Evolutionary conservation across 1,140 invertebrate species (phyloP).

Genomic region (Onthophagus taurus): DNA sequence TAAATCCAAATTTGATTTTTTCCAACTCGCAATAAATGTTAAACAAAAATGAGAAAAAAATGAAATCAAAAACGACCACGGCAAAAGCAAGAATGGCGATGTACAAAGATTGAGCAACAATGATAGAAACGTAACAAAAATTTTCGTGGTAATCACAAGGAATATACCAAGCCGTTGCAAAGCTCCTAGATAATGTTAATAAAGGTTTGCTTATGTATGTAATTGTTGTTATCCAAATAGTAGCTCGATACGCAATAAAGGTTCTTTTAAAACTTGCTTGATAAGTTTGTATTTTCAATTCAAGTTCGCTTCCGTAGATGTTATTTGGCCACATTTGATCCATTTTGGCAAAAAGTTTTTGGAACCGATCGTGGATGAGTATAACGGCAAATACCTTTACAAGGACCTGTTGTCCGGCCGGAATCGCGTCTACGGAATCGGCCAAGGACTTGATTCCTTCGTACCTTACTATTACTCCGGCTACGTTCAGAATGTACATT

Average conservation of each 20-base stretch:
- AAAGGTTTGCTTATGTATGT: constrained; percentile 6
- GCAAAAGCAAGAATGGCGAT: background rate
- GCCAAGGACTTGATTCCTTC: background rate
- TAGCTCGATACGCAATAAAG: background rate
- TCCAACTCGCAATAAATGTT: constrained; percentile 5
- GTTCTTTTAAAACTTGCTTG: constrained; percentile 2
- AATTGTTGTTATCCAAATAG: background rate
- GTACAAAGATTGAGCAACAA: background rate
- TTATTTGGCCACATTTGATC: background rate
- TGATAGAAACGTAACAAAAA: constrained; percentile 3
- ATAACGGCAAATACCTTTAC: constrained; percentile 4
- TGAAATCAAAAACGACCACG: background rate
- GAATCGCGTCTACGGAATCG: constrained; percentile 7
- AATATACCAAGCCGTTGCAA: constrained; percentile 1
- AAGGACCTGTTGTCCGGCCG: constrained; percentile 2
- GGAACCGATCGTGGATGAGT: background rate
- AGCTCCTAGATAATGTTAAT: background rate
- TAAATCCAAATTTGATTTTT: constrained; percentile 8
- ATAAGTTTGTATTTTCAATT: background rate
- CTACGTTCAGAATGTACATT: constrained; percentile 4
- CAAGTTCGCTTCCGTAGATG: constrained; percentile 2
- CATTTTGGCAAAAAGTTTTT: background rate
- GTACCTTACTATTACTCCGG: constrained; percentile 3
- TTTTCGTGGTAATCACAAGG: constrained; percentile 3
- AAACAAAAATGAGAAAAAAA: constrained; percentile 2